Base-by-base conservation (phyloP, 2,888 invertebrate genomes). In the Pollenia griseotomentosa region DNA sequence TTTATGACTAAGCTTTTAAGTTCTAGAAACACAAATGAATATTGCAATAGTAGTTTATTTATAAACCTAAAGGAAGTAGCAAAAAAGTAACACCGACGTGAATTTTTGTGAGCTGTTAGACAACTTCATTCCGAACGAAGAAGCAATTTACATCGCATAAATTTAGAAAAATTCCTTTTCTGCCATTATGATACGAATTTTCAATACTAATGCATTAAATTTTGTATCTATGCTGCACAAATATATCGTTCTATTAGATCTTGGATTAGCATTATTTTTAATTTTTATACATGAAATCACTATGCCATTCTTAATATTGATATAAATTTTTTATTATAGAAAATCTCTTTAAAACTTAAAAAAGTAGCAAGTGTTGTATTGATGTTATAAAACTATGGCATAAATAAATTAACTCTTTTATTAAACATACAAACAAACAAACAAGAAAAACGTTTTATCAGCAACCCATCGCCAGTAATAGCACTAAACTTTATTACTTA, bases 371-470 rank as follows among this genome's bases (percentile, higher is more conserved):
- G 63, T 77, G 16, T 66, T 82, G 63, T 73, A 87, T 84, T 87
- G 82, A 70, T 78, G 79, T 74, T 81, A 85, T 88, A 86, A 88
- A 88, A 80, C 74, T 57, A 16, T 57, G 70, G 68, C 75, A 88
- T 88, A 88, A 88, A 88, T 71, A 81, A 83, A 86, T 88, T 83
- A 86, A 88, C 68, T 75, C 42, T 65, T 85, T 84, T 78, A 46
- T 46, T 57, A 40, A 19, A 46, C 11, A 19, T 65, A 65, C 23
- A 65, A 19, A 46, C n/a, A 65, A 19, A 46, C n/a, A 46, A 46
- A 10, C 46, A 51, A 40, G 23, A 33, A 23, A 59, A 59, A 59
- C 14, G 40, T 66, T 73, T 83, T 73, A 79, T 79, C 78, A 84
- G 53, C 73, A 46, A 81, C 40, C 6, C 55, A 66, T 14, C 74